phyloP scores from a whole-genome alignment of 2,797 vertebrate species.

The Miopithecus talapoin region DNA sequence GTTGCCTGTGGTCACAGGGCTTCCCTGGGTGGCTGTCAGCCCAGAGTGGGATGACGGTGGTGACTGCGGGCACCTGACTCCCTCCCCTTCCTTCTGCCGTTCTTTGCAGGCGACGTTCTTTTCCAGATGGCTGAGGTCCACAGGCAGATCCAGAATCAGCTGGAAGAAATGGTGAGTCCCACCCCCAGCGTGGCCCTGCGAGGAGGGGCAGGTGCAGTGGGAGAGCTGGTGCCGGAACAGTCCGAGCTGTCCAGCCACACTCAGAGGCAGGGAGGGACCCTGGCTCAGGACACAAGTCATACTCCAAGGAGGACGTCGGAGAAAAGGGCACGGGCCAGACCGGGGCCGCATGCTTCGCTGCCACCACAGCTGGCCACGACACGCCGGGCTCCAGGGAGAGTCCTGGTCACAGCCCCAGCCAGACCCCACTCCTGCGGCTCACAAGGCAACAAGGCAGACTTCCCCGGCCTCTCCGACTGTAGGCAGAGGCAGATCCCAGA shows the following conservation, averaged over 20 bases:
- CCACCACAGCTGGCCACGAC: fast-evolving
- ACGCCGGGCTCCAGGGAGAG: not conserved
- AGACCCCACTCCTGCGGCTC: not conserved
- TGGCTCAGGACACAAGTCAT: not conserved
- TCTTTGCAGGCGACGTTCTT: constrained; percentile 93
- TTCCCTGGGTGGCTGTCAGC: not conserved
- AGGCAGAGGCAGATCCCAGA: not conserved
- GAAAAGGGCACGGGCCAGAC: not conserved
- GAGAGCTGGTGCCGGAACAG: not conserved
- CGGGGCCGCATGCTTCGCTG: not conserved
- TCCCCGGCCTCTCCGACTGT: not conserved
- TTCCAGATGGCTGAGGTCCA: constrained; percentile 99
- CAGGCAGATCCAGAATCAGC: constrained; percentile 97
- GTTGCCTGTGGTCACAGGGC: too few relatives aligned
- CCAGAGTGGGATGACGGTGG: not conserved
- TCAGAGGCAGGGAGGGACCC: not conserved
- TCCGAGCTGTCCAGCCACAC: not conserved
- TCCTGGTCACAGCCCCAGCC: not conserved
- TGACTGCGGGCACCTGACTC: not conserved
- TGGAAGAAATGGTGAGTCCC: constrained; percentile 96
- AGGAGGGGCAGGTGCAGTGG: not conserved
- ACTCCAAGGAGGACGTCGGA: not conserved
- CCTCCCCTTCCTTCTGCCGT: not conserved
- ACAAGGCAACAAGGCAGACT: not conserved
- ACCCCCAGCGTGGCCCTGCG: fast-evolving